Percentiles rank a stretch among this genome's conserved stretches.
These are phyloP conservation scores for Melanotus villosus DNA, from an alignment of 2,888 invertebrate genomes.

Conservation along the genomic window DNA sequence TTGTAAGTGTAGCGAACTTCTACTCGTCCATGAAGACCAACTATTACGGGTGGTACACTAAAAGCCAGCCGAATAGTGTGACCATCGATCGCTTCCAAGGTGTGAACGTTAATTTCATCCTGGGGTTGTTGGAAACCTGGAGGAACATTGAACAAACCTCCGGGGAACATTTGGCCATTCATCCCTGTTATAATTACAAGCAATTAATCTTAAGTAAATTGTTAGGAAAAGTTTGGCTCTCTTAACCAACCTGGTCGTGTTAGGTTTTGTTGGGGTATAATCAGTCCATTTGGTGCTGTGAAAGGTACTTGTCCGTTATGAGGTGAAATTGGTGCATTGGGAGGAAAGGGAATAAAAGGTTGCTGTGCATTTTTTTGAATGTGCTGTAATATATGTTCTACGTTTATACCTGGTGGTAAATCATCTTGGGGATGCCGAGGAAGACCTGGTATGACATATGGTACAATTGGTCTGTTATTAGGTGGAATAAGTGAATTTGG, in stretches of 20 bases:
- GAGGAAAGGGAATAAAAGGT: constrained; percentile 43
- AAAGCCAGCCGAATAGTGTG: constrained; percentile 86
- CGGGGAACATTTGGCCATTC: constrained; percentile 36
- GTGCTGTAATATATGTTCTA: constrained; percentile 65
- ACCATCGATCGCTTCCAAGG: constrained; percentile 82
- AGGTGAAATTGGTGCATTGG: constrained; percentile 43
- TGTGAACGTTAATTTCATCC: constrained; percentile 72
- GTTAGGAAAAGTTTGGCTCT: not conserved
- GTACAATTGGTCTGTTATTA: constrained; percentile 48
- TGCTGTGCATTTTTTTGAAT: constrained; percentile 58
- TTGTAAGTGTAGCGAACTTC: constrained; percentile 89
- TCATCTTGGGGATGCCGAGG: constrained; percentile 51
- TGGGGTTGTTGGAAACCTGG: constrained; percentile 66
- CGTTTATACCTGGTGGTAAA: constrained; percentile 59
- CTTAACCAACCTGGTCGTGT: constrained; percentile 56
- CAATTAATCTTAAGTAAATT: not conserved
- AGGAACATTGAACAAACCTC: constrained; percentile 64
- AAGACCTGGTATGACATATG: constrained; percentile 57
- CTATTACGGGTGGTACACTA: constrained; percentile 85
- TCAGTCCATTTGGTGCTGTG: constrained; percentile 59
- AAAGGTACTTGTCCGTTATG: constrained; percentile 57
- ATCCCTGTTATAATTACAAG: constrained; percentile 12
- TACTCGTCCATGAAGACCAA: constrained; percentile 89
- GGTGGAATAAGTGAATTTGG: constrained; percentile 48
- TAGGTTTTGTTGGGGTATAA: constrained; percentile 57